These are phyloP conservation scores for Pituophis catenifer DNA, from an alignment of 2,113 vertebrate species.

Conservation along the genomic window DNA sequence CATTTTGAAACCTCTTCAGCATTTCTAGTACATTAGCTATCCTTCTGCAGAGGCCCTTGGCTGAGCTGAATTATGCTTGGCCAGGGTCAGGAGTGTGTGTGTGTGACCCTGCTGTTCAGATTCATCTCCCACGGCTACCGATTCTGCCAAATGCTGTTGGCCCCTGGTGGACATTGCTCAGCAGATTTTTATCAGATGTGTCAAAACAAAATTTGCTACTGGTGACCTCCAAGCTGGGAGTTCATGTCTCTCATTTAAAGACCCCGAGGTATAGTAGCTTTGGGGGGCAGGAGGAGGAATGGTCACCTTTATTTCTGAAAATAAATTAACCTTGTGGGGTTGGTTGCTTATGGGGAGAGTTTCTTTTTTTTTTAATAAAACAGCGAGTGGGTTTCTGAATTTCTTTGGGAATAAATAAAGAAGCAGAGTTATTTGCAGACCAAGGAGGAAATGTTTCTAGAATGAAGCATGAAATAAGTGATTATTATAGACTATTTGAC, in stretches of 20 bases:
- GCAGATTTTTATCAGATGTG: slow-evolving; percentile 65
- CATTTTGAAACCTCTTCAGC: slow-evolving; percentile 32
- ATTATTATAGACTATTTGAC: background rate
- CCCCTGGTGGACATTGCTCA: slow-evolving; percentile 50
- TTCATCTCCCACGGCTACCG: slow-evolving; percentile 35
- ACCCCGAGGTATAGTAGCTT: background rate
- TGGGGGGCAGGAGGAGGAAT: slow-evolving; percentile 1
- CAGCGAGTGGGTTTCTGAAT: background rate
- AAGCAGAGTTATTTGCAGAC: background rate
- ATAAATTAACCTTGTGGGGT: slow-evolving; percentile 28
- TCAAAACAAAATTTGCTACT: slow-evolving; percentile 60
- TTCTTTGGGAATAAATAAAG: background rate
- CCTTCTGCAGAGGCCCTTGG: slow-evolving; percentile 49
- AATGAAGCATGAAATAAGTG: slow-evolving; percentile 8
- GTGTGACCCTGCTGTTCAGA: slow-evolving; percentile 43
- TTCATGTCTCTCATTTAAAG: slow-evolving; percentile 46
- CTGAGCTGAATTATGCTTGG: slow-evolving; percentile 53
- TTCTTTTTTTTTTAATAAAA: slow-evolving; percentile 11
- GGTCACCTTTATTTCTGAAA: slow-evolving; percentile 37
- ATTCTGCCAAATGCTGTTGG: slow-evolving; percentile 55
- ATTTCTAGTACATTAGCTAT: slow-evolving; percentile 26
- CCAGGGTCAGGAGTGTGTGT: slow-evolving; percentile 29
- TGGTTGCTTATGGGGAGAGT: background rate
- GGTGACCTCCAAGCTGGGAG: slow-evolving; percentile 45
- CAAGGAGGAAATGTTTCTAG: background rate